These are phyloP conservation scores for Dichetophora obliterata DNA, from an alignment of 2,888 invertebrate genomes.

Conservation along the genomic window DNA sequence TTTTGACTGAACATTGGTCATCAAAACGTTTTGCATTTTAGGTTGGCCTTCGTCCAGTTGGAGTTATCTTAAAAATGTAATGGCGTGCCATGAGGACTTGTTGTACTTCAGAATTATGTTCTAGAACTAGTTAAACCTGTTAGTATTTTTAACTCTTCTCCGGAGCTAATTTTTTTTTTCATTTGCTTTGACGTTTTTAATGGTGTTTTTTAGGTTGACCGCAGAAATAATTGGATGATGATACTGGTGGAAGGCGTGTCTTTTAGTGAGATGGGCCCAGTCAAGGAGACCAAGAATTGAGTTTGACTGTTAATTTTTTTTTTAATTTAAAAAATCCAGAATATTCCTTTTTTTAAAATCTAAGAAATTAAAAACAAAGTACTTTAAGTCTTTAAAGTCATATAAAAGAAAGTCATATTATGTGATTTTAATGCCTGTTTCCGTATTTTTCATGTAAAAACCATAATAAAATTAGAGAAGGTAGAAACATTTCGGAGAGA, in stretches of 20 bases:
- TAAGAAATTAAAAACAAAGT: too few relatives aligned
- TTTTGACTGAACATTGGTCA: conserved; percentile 28
- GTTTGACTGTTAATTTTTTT: too few relatives aligned
- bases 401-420: too few relatives aligned
- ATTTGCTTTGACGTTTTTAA: conserved; percentile 19
- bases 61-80: neutral
- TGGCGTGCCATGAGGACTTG: neutral
- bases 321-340: too few relatives aligned
- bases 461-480: too few relatives aligned
- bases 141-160: conserved; percentile 18
- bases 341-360: too few relatives aligned
- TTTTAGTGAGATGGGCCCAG: neutral
- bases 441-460: too few relatives aligned
- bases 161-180: conserved; percentile 7
- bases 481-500: too few relatives aligned
- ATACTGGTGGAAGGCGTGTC: neutral
- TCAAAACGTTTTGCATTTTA: neutral
- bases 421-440: too few relatives aligned
- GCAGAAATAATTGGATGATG: conserved; percentile 7
- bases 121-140: conserved; percentile 48
- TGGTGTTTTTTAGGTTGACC: conserved; percentile 26
- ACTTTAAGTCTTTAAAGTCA: too few relatives aligned
- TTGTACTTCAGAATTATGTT: conserved; percentile 1
- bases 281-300: neutral
- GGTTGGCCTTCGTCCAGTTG: conserved; percentile 19